A percentile compares a stretch with the other conserved stretches of the same genome.
These are phyloP conservation scores for Metopia argyrocephala DNA, from an alignment of 2,888 invertebrate species.

Conservation along the genomic window DNA sequence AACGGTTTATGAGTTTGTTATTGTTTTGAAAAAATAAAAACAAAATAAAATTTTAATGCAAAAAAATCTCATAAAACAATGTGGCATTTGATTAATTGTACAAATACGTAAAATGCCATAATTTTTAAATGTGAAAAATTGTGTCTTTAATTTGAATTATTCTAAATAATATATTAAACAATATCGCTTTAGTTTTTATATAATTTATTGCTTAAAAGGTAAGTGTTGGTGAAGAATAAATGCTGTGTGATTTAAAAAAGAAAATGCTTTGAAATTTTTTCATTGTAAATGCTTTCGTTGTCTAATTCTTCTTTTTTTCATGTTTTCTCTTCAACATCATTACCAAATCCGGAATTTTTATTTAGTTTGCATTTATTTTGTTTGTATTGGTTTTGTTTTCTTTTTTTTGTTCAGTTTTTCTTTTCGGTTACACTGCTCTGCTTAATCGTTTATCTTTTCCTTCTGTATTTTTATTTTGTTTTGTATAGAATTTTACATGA, in stretches of 20 bases:
- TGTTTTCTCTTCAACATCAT: slow-evolving; percentile 9
- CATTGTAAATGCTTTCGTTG: slow-evolving; percentile 1
- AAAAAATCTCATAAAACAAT: neutral
- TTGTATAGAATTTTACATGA: slow-evolving; percentile 32
- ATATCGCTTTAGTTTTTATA: neutral
- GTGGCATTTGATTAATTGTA: neutral
- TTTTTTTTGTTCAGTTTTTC: slow-evolving; percentile 13
- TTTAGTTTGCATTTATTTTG: slow-evolving; percentile 16
- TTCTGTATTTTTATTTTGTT: slow-evolving; percentile 25
- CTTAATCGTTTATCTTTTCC: slow-evolving; percentile 29
- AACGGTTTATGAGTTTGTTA: slow-evolving; percentile 62
- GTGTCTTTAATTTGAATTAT: too few species aligned
- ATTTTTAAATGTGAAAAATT: neutral
- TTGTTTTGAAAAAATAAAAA: slow-evolving; percentile 58
- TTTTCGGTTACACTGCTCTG: slow-evolving; percentile 5
- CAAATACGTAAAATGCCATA: too few species aligned
- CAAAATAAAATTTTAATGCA: slow-evolving; percentile 60
- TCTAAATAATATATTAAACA: neutral
- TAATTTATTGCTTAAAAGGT: slow-evolving; percentile 10
- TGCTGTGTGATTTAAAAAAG: neutral
- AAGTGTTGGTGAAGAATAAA: too few species aligned
- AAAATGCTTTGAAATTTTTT: slow-evolving; percentile 31
- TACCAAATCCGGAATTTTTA: slow-evolving; percentile 56
- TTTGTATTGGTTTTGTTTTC: slow-evolving; percentile 11
- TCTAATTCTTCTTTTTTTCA: neutral